Evolutionary conservation across 92 coral and sea anemone species (phyloP).

Genomic region (Umimayanthus chanpuru): DNA sequence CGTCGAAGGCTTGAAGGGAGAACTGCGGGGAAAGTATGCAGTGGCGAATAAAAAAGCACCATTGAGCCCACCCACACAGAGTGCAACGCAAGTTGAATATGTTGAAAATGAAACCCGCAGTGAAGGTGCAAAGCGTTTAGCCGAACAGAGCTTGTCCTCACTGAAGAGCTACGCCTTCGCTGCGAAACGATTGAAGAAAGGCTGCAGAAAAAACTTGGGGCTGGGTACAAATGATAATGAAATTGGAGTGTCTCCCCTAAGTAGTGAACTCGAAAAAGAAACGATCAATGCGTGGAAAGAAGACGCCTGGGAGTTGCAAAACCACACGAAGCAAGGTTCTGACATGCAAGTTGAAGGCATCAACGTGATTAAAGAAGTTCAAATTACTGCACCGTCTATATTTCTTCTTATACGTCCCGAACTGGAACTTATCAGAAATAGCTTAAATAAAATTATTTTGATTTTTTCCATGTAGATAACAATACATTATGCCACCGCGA

Average conservation of each 20-base stretch:
- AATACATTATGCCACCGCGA: slow-evolving; percentile 14
- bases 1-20: not conserved
- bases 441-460: slow-evolving; percentile 3
- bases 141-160: not conserved
- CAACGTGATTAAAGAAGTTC: not conserved
- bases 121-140: not conserved
- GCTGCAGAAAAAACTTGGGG: not conserved
- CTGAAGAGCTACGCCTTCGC: slow-evolving; percentile 18
- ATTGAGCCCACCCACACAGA: not conserved
- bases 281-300: slow-evolving; percentile 3
- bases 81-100: not conserved
- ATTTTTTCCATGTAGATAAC: slow-evolving; percentile 2
- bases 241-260: not conserved
- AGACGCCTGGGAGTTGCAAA: not conserved
- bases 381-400: not conserved
- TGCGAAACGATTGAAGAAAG: not conserved
- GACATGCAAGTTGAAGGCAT: not conserved
- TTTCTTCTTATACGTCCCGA: not conserved
- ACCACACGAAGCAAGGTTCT: slow-evolving; percentile 6
- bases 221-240: not conserved
- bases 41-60: slow-evolving; percentile 8
- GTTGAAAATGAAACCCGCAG: slow-evolving; percentile 13
- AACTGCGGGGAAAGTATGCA: slow-evolving; percentile 2
- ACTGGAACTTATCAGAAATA: slow-evolving; percentile 6
- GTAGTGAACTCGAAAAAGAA: not conserved